These are phyloP conservation scores for Lasioglossum baleicum DNA, from an alignment of 1,140 invertebrate species.

Conservation along the genomic window DNA sequence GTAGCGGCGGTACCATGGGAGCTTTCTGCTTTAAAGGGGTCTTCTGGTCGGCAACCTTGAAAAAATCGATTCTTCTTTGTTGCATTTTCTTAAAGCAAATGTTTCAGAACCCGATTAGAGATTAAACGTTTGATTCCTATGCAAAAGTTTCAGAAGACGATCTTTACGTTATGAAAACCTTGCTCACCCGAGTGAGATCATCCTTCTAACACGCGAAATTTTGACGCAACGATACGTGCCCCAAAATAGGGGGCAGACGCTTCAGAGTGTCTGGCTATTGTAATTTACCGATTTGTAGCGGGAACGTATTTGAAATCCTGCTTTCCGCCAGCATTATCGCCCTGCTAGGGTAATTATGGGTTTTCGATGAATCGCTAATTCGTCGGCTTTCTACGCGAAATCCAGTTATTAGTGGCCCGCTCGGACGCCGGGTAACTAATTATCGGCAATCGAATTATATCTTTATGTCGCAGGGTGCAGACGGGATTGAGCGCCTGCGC, in stretches of 20 bases:
- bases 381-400: slow-evolving; percentile 26
- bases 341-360: slow-evolving; percentile 24
- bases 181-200: neutral
- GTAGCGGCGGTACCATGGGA: neutral
- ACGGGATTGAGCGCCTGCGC: neutral
- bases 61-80: too few relatives aligned
- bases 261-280: neutral
- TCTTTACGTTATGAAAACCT: too few relatives aligned
- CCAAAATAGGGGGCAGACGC: too few relatives aligned
- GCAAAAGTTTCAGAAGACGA: too few relatives aligned
- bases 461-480: slow-evolving; percentile 17
- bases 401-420: slow-evolving; percentile 41
- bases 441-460: slow-evolving; percentile 44
- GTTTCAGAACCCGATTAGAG: too few relatives aligned
- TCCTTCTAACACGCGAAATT: slow-evolving; percentile 1
- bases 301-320: slow-evolving; percentile 40
- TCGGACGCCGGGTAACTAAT: slow-evolving; percentile 32
- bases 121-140: too few relatives aligned
- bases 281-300: slow-evolving; percentile 40
- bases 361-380: slow-evolving; percentile 43
- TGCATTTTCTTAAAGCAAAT: too few relatives aligned
- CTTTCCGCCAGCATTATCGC: slow-evolving; percentile 30
- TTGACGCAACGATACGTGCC: neutral
- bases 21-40: neutral
- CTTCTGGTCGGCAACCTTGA: too few relatives aligned